Evolutionary conservation across 1,140 invertebrate species (phyloP).

Genomic region (Mycetomoellerius zeteki): DNA sequence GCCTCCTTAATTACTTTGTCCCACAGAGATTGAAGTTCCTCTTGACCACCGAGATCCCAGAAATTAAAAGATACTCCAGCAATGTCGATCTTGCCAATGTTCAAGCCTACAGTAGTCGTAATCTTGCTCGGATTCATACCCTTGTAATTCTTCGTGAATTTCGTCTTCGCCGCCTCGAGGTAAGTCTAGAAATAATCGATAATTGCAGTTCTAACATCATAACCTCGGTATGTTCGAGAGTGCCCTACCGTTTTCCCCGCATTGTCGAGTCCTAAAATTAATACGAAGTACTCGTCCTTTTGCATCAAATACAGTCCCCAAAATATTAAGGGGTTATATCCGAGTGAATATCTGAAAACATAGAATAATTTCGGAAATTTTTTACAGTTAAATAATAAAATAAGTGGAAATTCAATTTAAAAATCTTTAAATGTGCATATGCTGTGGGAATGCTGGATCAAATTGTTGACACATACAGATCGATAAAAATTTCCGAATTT

Average conservation of each 20-base stretch:
- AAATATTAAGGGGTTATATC: no score
- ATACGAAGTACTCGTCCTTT: constrained; percentile 99
- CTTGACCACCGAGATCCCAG: constrained; percentile 99
- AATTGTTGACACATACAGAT: no score
- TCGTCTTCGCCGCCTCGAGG: constrained; percentile 98
- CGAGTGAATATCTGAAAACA: no score
- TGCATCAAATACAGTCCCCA: constrained; percentile 97
- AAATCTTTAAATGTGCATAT: no score
- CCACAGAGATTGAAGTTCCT: constrained; percentile 99
- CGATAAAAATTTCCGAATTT: no score
- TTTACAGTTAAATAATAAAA: no score
- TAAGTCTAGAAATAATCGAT: constrained; percentile 92
- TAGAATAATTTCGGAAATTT: no score
- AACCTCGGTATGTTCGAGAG: constrained; percentile 60
- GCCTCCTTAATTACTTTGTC: constrained; percentile 92
- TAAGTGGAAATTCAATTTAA: no score
- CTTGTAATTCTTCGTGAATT: constrained; percentile 98
- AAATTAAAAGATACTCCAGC: constrained; percentile 97
- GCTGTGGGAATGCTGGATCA: no score
- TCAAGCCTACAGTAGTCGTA: constrained; percentile 99
- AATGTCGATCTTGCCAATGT: constrained; percentile 98
- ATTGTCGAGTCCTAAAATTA: constrained; percentile 99
- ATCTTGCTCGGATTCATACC: constrained; percentile 98
- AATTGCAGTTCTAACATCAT: constrained; percentile 39
- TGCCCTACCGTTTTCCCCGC: constrained; percentile 97